These are phyloP conservation scores for Amblyopsis rosae DNA, from an alignment of 2,113 vertebrate genomes.

Conservation along the genomic window DNA sequence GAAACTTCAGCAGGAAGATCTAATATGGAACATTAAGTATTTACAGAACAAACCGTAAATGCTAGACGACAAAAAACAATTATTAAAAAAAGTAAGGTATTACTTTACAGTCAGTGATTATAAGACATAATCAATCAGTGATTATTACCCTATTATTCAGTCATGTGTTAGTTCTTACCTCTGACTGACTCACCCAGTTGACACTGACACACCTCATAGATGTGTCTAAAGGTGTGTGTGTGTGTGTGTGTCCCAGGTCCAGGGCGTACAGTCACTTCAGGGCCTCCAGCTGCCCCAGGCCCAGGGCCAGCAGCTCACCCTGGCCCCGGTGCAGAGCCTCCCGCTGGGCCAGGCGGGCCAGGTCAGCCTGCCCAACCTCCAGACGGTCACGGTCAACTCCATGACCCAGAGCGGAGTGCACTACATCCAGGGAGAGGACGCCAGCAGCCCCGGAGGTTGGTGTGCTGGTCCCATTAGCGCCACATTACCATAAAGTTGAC, in stretches of 20 bases:
- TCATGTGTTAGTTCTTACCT: too few species aligned
- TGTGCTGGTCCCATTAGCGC: background rate
- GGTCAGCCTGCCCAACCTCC: constrained; percentile 93
- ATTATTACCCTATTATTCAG: too few species aligned
- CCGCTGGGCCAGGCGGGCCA: constrained; percentile 91
- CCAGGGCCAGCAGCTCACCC: constrained; percentile 89
- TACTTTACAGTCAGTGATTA: too few species aligned
- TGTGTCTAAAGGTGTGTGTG: background rate
- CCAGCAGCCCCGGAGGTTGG: constrained; percentile 87
- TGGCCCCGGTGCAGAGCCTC: constrained; percentile 95
- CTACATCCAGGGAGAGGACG: constrained; percentile 74
- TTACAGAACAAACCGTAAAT: too few species aligned
- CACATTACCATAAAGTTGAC: background rate
- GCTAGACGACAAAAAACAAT: too few species aligned
- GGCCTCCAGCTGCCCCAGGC: constrained; percentile 91
- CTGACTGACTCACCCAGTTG: too few species aligned
- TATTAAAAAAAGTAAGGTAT: too few species aligned
- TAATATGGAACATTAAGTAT: too few species aligned
- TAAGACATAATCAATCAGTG: too few species aligned
- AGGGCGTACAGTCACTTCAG: constrained; percentile 98
- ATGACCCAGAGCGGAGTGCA: constrained; percentile 87
- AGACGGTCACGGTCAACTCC: constrained; percentile 98
- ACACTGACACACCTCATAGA: background rate
- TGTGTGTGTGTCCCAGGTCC: constrained; percentile 72
- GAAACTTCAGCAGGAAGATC: too few species aligned